A percentile compares a stretch with the other conserved stretches of the same genome.
These are phyloP conservation scores for Daubentonia madagascariensis DNA, from an alignment of 2,113 vertebrate genomes.

Conservation along the genomic window DNA sequence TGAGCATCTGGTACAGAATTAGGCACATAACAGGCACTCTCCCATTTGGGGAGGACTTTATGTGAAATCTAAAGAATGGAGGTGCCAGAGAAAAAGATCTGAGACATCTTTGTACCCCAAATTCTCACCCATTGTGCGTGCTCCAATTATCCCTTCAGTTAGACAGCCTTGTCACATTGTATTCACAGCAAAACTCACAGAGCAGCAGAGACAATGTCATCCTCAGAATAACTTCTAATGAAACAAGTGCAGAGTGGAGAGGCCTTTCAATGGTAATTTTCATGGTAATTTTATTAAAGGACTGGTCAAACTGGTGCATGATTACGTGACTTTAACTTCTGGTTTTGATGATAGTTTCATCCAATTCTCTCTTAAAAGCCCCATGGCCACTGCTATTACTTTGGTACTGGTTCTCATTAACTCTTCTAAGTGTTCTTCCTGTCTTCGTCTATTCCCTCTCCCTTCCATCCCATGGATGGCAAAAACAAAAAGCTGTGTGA, in stretches of 20 bases:
- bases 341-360: not conserved
- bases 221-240: not conserved
- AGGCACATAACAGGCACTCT: too few relatives aligned
- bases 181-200: not conserved
- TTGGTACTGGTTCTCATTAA: not conserved
- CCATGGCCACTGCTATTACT: not conserved
- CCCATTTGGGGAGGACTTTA: not conserved
- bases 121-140: slow-evolving; percentile 8
- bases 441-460: not conserved
- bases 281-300: not conserved
- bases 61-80: not conserved
- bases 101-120: not conserved
- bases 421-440: not conserved
- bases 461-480: not conserved
- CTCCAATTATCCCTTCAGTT: not conserved
- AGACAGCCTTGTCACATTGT: slow-evolving; percentile 3
- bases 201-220: not conserved
- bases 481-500: not conserved
- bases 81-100: not conserved
- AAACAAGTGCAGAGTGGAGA: not conserved
- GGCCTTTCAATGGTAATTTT: not conserved
- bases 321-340: not conserved
- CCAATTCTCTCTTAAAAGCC: not conserved
- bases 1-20: not conserved
- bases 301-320: not conserved